Conservation (phyloP, 2,888 invertebrate genomes). For the Pachymerium ferrugineum region DNA sequence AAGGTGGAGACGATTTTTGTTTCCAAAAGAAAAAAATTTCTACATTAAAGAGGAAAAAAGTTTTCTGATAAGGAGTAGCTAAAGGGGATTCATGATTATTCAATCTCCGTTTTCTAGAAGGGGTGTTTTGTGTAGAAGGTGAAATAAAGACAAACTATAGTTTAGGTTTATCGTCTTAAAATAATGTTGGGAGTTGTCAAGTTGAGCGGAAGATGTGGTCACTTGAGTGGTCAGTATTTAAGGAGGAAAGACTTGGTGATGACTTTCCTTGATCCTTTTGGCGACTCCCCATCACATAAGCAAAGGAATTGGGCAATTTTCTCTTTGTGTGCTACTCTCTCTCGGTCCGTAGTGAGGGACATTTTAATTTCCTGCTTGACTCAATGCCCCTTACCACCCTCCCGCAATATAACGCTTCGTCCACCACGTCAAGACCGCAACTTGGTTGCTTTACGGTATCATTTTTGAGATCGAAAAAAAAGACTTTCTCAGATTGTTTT, state of each 20-base stretch:
- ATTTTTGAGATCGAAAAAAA: too few relatives aligned
- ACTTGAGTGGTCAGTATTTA: conserved; percentile 21
- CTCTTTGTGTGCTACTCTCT: conserved; percentile 7
- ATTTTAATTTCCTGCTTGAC: conserved; percentile 27
- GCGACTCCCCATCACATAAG: conserved; percentile 1
- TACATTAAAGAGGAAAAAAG: too few relatives aligned
- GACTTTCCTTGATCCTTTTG: conserved; percentile 5
- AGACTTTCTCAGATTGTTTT: too few relatives aligned
- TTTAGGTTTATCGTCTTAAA: too few relatives aligned
- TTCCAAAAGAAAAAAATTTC: too few relatives aligned
- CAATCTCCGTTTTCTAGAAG: too few relatives aligned
- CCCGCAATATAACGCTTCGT: background rate
- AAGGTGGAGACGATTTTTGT: too few relatives aligned
- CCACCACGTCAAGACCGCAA: background rate
- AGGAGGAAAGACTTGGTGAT: background rate
- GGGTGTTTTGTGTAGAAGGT: too few relatives aligned
- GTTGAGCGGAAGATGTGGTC: conserved; percentile 5
- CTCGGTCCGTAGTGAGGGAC: conserved; percentile 2
- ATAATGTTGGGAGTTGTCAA: background rate
- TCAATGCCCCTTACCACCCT: background rate
- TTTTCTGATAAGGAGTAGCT: too few relatives aligned
- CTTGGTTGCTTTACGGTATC: background rate
- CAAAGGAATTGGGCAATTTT: conserved; percentile 25
- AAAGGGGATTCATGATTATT: too few relatives aligned
- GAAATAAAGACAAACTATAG: too few relatives aligned